Conservation (phyloP, 92 coral and sea anemone genomes). For the Epizoanthus scotinus region DNA sequence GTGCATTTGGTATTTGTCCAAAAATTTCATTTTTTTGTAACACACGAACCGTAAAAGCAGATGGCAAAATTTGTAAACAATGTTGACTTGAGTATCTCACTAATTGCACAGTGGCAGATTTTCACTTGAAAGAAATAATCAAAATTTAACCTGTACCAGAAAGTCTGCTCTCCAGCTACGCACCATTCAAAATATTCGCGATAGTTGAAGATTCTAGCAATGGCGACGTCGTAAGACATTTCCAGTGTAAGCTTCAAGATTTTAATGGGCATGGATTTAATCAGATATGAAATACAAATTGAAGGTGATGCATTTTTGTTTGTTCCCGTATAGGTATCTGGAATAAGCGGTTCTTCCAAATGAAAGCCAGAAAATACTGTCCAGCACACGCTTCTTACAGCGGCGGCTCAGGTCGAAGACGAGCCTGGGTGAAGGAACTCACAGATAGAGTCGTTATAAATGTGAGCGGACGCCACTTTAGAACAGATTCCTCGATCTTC, state of each 20-base stretch:
- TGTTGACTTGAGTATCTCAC: neutral
- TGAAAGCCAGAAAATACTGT: constrained; percentile 8
- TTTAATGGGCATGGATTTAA: constrained; percentile 23
- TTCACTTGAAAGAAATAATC: constrained; percentile 17
- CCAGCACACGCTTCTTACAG: neutral
- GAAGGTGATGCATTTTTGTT: neutral
- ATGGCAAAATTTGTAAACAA: constrained; percentile 27
- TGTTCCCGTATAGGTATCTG: constrained; percentile 16
- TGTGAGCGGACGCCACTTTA: constrained; percentile 90
- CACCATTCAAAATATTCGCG: neutral
- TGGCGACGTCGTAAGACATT: neutral
- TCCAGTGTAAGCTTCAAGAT: constrained; percentile 28
- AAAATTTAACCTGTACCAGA: constrained; percentile 23
- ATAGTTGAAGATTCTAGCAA: neutral
- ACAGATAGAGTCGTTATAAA: constrained; percentile 65
- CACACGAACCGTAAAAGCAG: neutral
- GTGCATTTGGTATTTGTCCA: neutral
- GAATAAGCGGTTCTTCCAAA: neutral
- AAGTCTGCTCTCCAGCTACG: constrained; percentile 24
- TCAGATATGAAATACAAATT: constrained; percentile 13
- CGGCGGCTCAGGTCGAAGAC: constrained; percentile 36
- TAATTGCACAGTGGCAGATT: constrained; percentile 39
- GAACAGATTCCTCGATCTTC: constrained; percentile 72
- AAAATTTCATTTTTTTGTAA: neutral
- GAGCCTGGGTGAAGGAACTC: constrained; percentile 18